Conservation (phyloP, 2,888 invertebrate species). For the Pseudoips prasinana region DNA sequence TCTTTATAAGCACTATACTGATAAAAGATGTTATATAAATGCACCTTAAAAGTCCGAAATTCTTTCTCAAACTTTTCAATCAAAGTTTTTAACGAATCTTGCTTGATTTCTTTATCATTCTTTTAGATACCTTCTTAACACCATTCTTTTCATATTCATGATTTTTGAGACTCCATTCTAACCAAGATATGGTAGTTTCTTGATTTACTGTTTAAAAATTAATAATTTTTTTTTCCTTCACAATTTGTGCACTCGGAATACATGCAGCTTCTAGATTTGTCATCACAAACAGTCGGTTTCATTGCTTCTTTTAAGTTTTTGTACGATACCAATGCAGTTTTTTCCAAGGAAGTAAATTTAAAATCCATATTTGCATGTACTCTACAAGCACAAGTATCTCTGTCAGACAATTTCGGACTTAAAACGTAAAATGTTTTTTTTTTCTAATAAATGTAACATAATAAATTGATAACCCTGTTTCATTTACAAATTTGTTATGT, state of each 20-base stretch:
- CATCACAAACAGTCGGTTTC: not conserved
- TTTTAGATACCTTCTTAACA: constrained; percentile 1
- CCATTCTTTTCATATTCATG: constrained; percentile 4
- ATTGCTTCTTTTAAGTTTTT: not conserved
- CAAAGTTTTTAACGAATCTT: not conserved
- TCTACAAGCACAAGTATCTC: not conserved
- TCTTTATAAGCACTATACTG: constrained; percentile 1
- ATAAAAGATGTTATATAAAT: constrained; percentile 1
- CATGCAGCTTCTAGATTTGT: not conserved
- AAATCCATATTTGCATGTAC: not conserved
- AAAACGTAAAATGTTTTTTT: not conserved
- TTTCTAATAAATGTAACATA: not conserved
- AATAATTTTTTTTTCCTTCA: not conserved
- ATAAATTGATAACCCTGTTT: not conserved
- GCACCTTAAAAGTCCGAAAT: not conserved
- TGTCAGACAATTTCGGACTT: not conserved
- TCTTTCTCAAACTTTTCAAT: too few species aligned
- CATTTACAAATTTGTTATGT: not conserved
- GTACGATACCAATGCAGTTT: not conserved
- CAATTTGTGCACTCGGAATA: not conserved
- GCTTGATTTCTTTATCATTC: constrained; percentile 1
- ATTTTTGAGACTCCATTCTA: constrained; percentile 3
- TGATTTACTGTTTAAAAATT: not conserved
- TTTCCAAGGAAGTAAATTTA: not conserved
- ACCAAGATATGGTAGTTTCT: constrained; percentile 1